Evolutionary conservation across 2,113 vertebrate genomes (phyloP).

Genomic region (Tinamus guttatus): DNA sequence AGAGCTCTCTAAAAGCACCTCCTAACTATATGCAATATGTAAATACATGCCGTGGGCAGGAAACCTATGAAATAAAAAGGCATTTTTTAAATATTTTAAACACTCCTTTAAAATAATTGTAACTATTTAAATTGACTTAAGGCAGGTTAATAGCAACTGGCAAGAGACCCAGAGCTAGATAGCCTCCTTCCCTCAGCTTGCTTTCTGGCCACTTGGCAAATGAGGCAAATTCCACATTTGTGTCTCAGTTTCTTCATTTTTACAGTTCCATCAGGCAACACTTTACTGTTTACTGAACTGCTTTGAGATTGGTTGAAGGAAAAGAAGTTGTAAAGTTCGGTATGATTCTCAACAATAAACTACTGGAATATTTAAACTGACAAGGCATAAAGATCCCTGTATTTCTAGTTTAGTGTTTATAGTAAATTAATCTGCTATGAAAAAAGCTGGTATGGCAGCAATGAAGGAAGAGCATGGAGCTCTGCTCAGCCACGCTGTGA

Average conservation of each 20-base stretch:
- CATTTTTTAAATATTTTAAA: conserved; percentile 26
- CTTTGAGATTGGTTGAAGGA: not conserved
- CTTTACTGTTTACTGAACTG: not conserved
- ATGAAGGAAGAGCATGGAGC: not conserved
- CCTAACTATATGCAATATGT: conserved; percentile 27
- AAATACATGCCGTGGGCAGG: conserved; percentile 49
- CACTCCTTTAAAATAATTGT: conserved; percentile 6
- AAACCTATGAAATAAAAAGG: conserved; percentile 17
- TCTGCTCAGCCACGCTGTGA: not conserved
- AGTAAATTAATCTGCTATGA: not conserved
- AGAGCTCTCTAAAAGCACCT: conserved; percentile 59
- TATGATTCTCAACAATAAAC: not conserved
- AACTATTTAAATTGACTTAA: conserved; percentile 28
- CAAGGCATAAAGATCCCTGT: not conserved
- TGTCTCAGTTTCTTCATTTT: not conserved
- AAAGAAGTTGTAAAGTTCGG: not conserved
- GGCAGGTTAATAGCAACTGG: not conserved
- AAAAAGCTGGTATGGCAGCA: not conserved
- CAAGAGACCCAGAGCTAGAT: not conserved
- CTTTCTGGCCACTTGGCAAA: not conserved
- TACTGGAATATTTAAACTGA: not conserved
- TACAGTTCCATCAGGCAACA: not conserved
- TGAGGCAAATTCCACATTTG: not conserved
- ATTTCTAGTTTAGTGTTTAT: not conserved
- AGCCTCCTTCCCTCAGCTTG: not conserved